Base-by-base conservation (phyloP, 2,797 vertebrate species). In the Lutjanus campechanus region DNA sequence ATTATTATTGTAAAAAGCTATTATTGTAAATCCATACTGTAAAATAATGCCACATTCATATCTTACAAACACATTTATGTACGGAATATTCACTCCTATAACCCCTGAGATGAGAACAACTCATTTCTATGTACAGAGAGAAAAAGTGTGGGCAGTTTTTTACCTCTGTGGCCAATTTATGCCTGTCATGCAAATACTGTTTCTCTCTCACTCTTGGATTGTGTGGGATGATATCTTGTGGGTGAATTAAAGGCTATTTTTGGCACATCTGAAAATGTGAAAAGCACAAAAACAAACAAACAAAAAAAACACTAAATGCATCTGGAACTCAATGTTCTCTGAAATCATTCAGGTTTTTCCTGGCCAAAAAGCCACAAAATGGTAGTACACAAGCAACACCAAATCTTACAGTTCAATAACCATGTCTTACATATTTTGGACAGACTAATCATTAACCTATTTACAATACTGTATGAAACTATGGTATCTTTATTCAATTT, bases 1-100 rank as follows among this genome's bases (percentile, higher is more conserved):
- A 49, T 73, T 73, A 65, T 53, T 81, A 62, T 62, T 22, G 60
- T 62, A 47, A 61, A 47, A 65, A 54, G 7, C n/a, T 47, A 22
- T 67, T 68, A 67, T 36, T 78, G 36, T 50, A 13, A 67, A 61
- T 51, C 46, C 16, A 55, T 41, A 59, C 22, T 51, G 46, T 41
- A 56, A 66, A 61, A 58, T 22, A 62, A 55, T 4, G 19, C 55
- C 9, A 67, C 43, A 79, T 67, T 54, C 6, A 65, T 63, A 53
- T 68, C 58, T 22, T 22, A n/a, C 15, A 54, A 63, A 77, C 43
- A 46, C 0, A 40, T n/a, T 76, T 69, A 53, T 61, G 25, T 66
- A 43, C 7, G n/a, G 44, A 55, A 43, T 47, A 63, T 60, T 17
- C 68, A 72, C 62, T 73, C 20, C 13, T 53, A 6, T 20, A 58